These are phyloP conservation scores for Gymnothorax javanicus DNA, from an alignment of 2,797 vertebrate species.

Conservation along the genomic window DNA sequence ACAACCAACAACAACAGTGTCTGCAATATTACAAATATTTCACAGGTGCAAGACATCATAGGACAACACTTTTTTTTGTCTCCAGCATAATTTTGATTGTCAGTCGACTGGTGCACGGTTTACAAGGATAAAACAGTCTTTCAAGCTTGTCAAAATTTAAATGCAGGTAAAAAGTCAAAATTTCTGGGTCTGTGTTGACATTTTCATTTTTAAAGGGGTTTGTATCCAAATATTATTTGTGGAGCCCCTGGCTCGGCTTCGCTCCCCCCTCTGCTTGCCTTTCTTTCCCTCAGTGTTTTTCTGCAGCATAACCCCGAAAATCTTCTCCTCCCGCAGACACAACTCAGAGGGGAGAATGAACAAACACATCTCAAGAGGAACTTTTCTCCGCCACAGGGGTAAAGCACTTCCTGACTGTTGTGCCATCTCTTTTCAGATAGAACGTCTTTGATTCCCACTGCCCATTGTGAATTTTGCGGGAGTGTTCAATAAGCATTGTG, in stretches of 20 bases:
- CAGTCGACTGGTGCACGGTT: no score
- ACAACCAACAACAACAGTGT: no score
- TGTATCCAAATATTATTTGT: not conserved
- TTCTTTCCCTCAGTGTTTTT: not conserved
- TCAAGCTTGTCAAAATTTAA: no score
- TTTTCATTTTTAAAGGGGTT: not conserved
- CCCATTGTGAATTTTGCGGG: not conserved
- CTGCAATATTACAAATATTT: no score
- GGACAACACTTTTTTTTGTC: no score
- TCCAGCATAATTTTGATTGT: no score
- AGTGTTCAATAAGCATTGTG: not conserved
- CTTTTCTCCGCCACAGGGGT: slow-evolving; percentile 86
- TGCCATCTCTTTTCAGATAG: no score
- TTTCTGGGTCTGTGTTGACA: not conserved
- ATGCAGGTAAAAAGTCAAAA: not conserved
- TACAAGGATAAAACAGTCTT: no score
- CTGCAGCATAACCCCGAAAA: slow-evolving; percentile 46
- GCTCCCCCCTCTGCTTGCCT: not conserved
- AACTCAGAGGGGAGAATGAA: slow-evolving; percentile 78
- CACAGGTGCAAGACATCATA: no score
- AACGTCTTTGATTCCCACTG: not conserved
- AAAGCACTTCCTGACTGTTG: slow-evolving; percentile 56
- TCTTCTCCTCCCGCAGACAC: slow-evolving; percentile 74
- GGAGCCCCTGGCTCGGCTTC: not conserved
- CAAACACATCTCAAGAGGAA: slow-evolving; percentile 81